Base-by-base conservation (phyloP, 2,888 invertebrate species). In the Brenthis hecate region DNA sequence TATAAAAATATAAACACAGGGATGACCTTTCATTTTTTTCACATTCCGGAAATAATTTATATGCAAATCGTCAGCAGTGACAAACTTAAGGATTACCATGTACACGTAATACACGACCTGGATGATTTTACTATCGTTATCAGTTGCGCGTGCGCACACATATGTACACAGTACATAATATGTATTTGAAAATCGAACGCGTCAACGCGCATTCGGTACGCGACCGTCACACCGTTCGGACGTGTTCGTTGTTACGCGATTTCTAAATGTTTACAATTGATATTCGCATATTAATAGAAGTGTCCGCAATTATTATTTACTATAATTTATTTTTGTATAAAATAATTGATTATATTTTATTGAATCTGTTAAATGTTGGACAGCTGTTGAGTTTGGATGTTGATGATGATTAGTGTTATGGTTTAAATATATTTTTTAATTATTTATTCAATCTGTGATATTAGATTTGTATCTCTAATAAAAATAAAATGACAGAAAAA, bases 381-480 rank as follows among this genome's bases (percentile, higher is more conserved):
- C 78, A 77, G 51, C 28, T 86, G 13, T 84, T 80, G 76, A 85
- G 86, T 50, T 75, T 87, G 65, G 88, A 89, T 0, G 51, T 78
- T 0, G 87, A 88, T 0, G 87, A 87, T 72, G 86, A 88, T n/a
- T 80, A 73, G 78, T 80, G 78, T 76, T 73, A 81, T 76, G 76
- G 73, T 75, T 77, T 73, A 76, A 75, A 79, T 71, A 73, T 74
- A 75, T 73, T 53, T 36, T 61, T 56, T 43, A 32, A 51, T 81
- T 87, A 88, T 88, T 89, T 90, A 89, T 91, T 85, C 87, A 87
- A 89, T 55, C 89, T 91, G 91, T 91, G 89, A 89, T 91, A 86
- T 70, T 87, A 85, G 83, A 82, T 75, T 76, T 73, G 36, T 70
- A 51, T 51, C 14, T 43, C n/a, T 47, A 50, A 14, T 61, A 65